A percentile compares a stretch with the other conserved stretches of the same genome.
Evolutionary conservation across 1,140 invertebrate species (phyloP).

Genomic region (Zaprionus gabonicus): DNA sequence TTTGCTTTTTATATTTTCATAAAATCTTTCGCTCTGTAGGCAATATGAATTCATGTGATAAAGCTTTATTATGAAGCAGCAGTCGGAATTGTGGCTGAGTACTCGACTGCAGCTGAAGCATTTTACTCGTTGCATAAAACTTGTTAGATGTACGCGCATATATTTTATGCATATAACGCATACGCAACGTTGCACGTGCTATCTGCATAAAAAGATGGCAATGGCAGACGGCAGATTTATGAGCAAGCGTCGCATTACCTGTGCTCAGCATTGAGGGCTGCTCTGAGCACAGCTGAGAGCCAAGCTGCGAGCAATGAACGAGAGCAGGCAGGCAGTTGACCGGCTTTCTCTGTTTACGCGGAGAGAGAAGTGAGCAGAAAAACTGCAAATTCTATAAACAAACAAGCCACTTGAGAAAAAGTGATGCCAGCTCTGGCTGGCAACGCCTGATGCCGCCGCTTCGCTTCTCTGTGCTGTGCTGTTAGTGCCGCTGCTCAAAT

Average conservation of each 20-base stretch:
- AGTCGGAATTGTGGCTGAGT: background rate
- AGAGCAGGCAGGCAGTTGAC: background rate
- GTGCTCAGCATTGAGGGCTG: background rate
- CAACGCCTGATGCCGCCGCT: background rate
- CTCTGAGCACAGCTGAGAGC: background rate
- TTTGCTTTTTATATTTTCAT: too few species aligned
- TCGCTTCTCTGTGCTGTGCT: background rate
- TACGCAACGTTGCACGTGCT: slow-evolving; percentile 24
- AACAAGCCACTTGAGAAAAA: slow-evolving; percentile 65
- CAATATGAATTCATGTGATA: background rate
- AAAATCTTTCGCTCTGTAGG: too few species aligned
- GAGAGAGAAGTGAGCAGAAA: slow-evolving; percentile 36
- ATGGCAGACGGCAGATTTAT: slow-evolving; percentile 47
- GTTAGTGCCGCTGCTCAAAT: slow-evolving; percentile 18
- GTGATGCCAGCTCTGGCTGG: slow-evolving; percentile 21
- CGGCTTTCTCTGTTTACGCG: background rate
- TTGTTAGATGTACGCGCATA: background rate
- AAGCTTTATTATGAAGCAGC: background rate
- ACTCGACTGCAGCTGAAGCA: slow-evolving; percentile 6
- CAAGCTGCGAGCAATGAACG: background rate
- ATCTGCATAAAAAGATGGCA: slow-evolving; percentile 49
- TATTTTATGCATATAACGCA: slow-evolving; percentile 13
- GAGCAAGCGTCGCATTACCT: slow-evolving; percentile 19
- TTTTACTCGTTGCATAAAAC: background rate
- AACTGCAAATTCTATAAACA: slow-evolving; percentile 62